Conservation (phyloP, 2,113 vertebrate species). For the Amphiprion percula region DNA sequence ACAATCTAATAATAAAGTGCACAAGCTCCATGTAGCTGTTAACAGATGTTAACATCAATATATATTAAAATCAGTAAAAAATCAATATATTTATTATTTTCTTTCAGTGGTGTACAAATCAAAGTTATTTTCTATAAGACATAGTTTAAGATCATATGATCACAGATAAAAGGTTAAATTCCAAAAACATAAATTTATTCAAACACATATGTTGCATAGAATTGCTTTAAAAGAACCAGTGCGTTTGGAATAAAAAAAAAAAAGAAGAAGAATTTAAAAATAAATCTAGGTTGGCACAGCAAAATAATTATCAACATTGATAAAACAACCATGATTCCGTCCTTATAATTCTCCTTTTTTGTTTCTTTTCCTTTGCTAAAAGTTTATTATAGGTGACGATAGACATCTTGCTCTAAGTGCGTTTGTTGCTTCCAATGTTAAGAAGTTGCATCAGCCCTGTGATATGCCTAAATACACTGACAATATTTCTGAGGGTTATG, state of each 20-base stretch:
- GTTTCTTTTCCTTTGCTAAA: slow-evolving; percentile 33
- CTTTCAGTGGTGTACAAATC: slow-evolving; percentile 84
- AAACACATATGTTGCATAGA: slow-evolving; percentile 96
- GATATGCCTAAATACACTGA: slow-evolving; percentile 62
- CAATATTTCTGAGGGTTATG: slow-evolving; percentile 33
- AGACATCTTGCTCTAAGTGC: slow-evolving; percentile 66
- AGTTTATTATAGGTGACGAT: slow-evolving; percentile 27
- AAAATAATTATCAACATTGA: slow-evolving; percentile 69
- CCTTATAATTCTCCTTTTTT: slow-evolving; percentile 22
- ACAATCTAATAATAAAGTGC: slow-evolving; percentile 83
- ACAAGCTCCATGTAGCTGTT: slow-evolving; percentile 78
- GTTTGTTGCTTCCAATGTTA: slow-evolving; percentile 28
- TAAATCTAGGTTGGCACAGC: slow-evolving; percentile 87
- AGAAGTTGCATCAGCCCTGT: slow-evolving; percentile 68
- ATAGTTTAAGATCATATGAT: slow-evolving; percentile 80
- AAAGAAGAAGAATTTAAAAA: slow-evolving; percentile 50
- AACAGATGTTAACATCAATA: slow-evolving; percentile 75
- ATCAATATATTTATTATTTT: slow-evolving; percentile 67
- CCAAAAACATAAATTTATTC: slow-evolving; percentile 84
- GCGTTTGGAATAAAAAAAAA: slow-evolving; percentile 79
- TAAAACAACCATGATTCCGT: slow-evolving; percentile 52
- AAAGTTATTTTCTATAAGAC: slow-evolving; percentile 79
- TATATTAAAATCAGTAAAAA: slow-evolving; percentile 84
- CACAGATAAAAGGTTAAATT: slow-evolving; percentile 72
- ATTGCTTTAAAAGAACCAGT: slow-evolving; percentile 89